Base-by-base conservation (phyloP, 2,797 vertebrate species). In the Sparus aurata region DNA sequence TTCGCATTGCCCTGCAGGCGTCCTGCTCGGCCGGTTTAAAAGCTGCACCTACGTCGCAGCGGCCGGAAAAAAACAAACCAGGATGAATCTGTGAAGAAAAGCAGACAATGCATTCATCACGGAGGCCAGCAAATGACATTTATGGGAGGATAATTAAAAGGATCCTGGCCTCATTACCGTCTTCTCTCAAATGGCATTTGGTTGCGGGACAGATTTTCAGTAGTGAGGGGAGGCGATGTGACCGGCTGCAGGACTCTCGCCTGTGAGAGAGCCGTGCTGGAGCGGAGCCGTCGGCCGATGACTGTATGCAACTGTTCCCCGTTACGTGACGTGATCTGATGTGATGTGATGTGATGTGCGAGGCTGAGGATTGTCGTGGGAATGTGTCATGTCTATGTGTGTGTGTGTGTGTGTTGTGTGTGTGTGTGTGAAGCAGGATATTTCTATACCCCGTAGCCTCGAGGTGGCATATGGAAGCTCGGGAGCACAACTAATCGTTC, bases 171-270 rank as follows among this genome's bases (percentile, higher is more conserved):
- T 90, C 73, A 82, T 90, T 84, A 84, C 27, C 59, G 79, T 62
- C 46, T 65, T 68, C 63, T 86, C 84, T 89, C 71, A 73, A 79
- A 92, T 88, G 79, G 60, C 85, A 87, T 88, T 87, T 89, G 82
- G 77, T 81, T 75, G 85, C 49, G 68, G 80, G 85, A 87, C 47
- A 80, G 75, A 52, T 8, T 41, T 38, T 53, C 27, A 66, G 61
- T 23, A 57, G 55, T 15, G 75, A 76, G 64, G 47, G 73, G 79
- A 69, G 50, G 75, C 15, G 45, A 67, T 57, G 71, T n/a, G 63
- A 71, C 53, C 7, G 25, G 60, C 79, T 85, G 79, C 72, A 68
- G 79, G 69, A 90, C 68, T 85, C 38, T 52, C 49, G 73, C 82
- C 82, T 53, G 79, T 78, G 82, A 84, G 82, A 61, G 27, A 71